Evolutionary conservation across 2,797 vertebrate species (phyloP).

Genomic region (Eutrigla gurnardus): DNA sequence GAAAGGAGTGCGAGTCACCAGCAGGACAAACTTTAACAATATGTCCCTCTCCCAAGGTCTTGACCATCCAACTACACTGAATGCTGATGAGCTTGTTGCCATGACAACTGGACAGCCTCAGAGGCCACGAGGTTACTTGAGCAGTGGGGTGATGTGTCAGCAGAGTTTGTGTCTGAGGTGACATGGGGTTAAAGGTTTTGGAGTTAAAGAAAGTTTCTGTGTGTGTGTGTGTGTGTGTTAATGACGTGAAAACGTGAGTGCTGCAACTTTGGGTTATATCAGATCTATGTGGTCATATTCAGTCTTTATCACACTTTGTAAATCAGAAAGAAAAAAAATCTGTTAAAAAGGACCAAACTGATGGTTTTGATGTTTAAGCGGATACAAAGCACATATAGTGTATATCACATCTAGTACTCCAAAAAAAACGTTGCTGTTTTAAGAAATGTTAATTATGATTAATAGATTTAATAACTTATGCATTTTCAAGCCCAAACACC

Average conservation of each 20-base stretch:
- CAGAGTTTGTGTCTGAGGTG: constrained; percentile 32
- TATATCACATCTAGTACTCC: not conserved
- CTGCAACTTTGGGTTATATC: not conserved
- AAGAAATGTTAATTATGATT: not conserved
- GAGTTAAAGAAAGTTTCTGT: constrained; percentile 15
- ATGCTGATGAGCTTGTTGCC: constrained; percentile 70
- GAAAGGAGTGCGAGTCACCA: constrained; percentile 48
- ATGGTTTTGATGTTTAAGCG: not conserved
- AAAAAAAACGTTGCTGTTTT: not conserved
- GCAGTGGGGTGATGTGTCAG: constrained; percentile 42
- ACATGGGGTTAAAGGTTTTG: constrained; percentile 41
- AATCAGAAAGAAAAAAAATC: not conserved
- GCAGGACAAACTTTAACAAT: constrained; percentile 68
- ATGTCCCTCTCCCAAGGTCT: constrained; percentile 48
- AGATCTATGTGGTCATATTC: not conserved
- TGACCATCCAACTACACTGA: constrained; percentile 53
- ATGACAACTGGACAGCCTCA: constrained; percentile 66
- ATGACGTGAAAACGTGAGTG: constrained; percentile 3
- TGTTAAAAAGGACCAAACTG: not conserved
- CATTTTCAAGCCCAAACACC: not conserved
- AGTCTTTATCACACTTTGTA: not conserved
- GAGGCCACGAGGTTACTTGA: constrained; percentile 52
- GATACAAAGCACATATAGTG: not conserved
- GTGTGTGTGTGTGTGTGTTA: not conserved
- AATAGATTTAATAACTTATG: not conserved